Evolutionary conservation across 2,888 invertebrate species (phyloP).

Genomic region (Himalopsyche kuldschensis): DNA sequence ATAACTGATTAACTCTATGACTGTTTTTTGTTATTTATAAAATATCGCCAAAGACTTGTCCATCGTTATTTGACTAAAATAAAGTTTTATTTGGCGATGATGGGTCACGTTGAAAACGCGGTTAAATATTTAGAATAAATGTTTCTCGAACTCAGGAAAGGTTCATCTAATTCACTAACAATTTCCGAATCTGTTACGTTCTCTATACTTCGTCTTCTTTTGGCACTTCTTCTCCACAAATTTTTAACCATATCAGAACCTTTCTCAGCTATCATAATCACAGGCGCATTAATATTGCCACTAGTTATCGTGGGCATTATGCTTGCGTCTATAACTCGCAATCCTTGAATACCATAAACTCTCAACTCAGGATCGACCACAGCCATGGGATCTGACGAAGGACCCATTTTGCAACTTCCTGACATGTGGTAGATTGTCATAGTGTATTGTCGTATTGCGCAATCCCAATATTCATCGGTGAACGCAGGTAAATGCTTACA

Average conservation of each 20-base stretch:
- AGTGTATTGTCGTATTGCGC: conserved; percentile 79
- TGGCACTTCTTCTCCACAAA: conserved; percentile 60
- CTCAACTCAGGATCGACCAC: conserved; percentile 78
- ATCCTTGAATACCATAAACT: conserved; percentile 75
- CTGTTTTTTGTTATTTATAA: too few relatives aligned
- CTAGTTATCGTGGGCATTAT: conserved; percentile 87
- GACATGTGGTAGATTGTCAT: conserved; percentile 88
- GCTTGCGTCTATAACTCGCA: conserved; percentile 84
- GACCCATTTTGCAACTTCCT: conserved; percentile 85
- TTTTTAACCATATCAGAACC: conserved; percentile 80
- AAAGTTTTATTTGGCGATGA: too few relatives aligned
- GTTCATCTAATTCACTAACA: conserved; percentile 16
- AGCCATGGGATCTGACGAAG: conserved; percentile 72
- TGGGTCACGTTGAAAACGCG: neutral
- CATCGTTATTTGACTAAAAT: too few relatives aligned
- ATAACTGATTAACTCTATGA: too few relatives aligned
- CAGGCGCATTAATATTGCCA: conserved; percentile 86
- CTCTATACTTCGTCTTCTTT: conserved; percentile 44
- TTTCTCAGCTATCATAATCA: conserved; percentile 86
- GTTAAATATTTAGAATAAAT: conserved; percentile 18
- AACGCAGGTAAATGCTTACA: conserved; percentile 76
- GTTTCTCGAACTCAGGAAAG: conserved; percentile 25
- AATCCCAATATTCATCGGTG: conserved; percentile 88
- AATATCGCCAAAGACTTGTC: too few relatives aligned
- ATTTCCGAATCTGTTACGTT: neutral